phyloP scores from a whole-genome alignment of 2,113 vertebrate genomes.

The Ameiurus melas region DNA sequence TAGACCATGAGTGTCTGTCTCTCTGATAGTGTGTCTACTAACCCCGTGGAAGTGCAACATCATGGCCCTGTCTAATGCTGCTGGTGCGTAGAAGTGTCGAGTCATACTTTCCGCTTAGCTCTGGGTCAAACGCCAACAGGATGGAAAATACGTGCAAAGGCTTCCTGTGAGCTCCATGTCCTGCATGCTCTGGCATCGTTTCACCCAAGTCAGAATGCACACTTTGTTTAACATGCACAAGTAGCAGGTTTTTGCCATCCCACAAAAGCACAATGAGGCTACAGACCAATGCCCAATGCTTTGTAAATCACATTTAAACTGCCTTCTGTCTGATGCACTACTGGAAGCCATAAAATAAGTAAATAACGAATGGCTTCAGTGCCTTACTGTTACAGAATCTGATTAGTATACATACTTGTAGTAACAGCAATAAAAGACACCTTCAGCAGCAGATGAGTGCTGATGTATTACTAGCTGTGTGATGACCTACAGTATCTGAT shows the following conservation, averaged over 20 bases:
- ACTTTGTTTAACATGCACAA: conserved; percentile 38
- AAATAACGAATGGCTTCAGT: background rate
- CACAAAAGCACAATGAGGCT: background rate
- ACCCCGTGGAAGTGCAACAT: conserved; percentile 53
- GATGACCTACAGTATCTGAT: background rate
- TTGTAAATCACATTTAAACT: background rate
- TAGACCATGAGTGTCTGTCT: conserved; percentile 3
- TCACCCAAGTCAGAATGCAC: conserved; percentile 30
- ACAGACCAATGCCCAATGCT: background rate
- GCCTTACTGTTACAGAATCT: background rate
- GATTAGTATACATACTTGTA: background rate
- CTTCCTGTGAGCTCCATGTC: conserved; percentile 64
- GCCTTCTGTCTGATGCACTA: background rate
- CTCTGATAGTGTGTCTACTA: conserved; percentile 31
- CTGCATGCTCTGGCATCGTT: conserved; percentile 38
- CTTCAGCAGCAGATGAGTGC: background rate
- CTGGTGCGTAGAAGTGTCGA: conserved; percentile 22
- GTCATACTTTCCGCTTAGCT: conserved; percentile 53
- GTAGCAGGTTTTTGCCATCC: background rate
- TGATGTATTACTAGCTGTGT: conserved; percentile 8
- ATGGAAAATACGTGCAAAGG: conserved; percentile 66
- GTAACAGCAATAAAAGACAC: background rate
- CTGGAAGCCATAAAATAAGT: background rate
- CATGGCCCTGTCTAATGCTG: conserved; percentile 45
- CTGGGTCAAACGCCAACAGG: conserved; percentile 65